Base-by-base conservation (phyloP, 2,113 vertebrate species). In the Cepphus grylle region DNA sequence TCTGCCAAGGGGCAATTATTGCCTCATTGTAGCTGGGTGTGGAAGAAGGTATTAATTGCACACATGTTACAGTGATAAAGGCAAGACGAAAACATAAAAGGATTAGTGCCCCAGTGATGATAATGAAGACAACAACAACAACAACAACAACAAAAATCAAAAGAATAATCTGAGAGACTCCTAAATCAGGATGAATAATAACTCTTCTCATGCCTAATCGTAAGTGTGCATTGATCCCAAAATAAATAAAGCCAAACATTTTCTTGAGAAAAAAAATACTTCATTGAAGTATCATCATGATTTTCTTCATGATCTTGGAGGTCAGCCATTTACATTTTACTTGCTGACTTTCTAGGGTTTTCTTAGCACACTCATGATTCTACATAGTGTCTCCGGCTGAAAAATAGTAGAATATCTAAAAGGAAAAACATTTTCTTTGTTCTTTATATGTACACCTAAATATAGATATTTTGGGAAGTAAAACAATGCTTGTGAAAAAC, bases 321-420 rank as follows among this genome's bases (percentile, higher is more conserved):
- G 9, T 43, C 53, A 78, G 42, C 50, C 77, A 73, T 86, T 93
- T 95, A 42, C 42, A 72, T 62, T 47, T 53, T 88, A 40, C 58
- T 84, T 62, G 22, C 4, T 70, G 27, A 36, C 45, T 92, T 87
- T 94, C 91, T 86, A 83, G 81, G 56, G 16, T 83, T 91, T 96
- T 84, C 47, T 43, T 91, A 47, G 47, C 92, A 58, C 90, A 90
- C 59, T 91, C n/a, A 30, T 69, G 55, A 53, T 59, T 69, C 74
- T 77, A 83, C 50, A 65, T 47, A 73, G 65, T 73, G 59, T 71
- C 38, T 73, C 29, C 81, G 36, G 73, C 91, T 93, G 76, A 96
- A 97, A 96, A 91, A 88, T 67, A 34, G 36, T 88, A 92, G 15
- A 92, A 78, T 86, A 89, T 62, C 27, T 59, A 79, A 96, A 72